Evolutionary conservation across 2,888 invertebrate species (phyloP), one percentile per base, ranked within the genome.

Genomic region (Acronicta alni): DNA sequence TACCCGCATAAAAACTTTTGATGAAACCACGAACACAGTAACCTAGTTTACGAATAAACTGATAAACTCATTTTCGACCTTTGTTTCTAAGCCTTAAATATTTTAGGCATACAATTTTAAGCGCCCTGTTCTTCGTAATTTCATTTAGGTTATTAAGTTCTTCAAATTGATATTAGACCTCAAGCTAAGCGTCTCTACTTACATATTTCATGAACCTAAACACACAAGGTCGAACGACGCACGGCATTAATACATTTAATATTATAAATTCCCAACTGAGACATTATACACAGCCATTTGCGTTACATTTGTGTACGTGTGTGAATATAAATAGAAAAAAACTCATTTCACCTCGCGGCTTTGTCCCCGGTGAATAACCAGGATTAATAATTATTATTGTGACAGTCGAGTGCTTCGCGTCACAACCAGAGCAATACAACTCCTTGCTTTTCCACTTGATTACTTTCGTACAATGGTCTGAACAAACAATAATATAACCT

Each of bases 361-460:
- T 70, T 67, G 63, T 72, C 70, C 67, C 61, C 48, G 57, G 67
- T 57, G 70, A 74, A 72, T 67, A 70, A 74, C 52, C 49, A 49
- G 64, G 66, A 74, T 79, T 81, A 79, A 78, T 80, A 79, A 80
- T 79, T 79, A 75, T 82, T 78, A 81, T 74, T 79, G 65, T 73
- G 67, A 75, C 80, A 75, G 72, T 52, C 56, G 63, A 72, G 71
- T 59, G 66, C 57, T 67, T 59, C 59, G 56, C 81, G 83, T 82
- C 84, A 80, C 63, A 67, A 75, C 63, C 86, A 86, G 81, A 77
- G 72, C 55, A 67, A 76, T 79, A 80, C 76, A 80, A 84, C 80
- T 85, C 79, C 82, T 85, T 84, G 82, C 80, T 83, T 84, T 87
- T 87, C 83, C 86, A 84, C 79, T 84, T 82, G 86, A 89, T 87